Percentiles rank a stretch among this genome's conserved stretches.
Conservation (phyloP, 2,113 vertebrate genomes). For the Hucho hucho region DNA sequence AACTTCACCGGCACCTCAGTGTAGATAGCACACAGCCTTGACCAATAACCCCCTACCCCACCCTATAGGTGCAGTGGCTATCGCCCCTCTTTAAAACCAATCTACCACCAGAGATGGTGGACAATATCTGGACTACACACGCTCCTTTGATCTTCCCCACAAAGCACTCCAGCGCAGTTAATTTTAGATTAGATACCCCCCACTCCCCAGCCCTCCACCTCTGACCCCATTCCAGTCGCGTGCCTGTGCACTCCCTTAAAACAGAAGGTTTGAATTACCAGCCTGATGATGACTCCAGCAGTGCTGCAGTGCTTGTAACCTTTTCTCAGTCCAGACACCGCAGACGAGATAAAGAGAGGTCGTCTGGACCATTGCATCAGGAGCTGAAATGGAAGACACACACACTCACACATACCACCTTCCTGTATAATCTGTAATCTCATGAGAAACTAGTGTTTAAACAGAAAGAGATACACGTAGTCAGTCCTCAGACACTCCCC, state of each 20-base stretch:
- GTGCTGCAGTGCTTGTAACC: background rate
- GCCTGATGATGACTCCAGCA: slow-evolving; percentile 2
- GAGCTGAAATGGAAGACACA: slow-evolving; percentile 22
- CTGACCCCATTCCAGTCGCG: slow-evolving; percentile 30
- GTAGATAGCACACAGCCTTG: slow-evolving; percentile 24
- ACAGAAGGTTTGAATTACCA: slow-evolving; percentile 45
- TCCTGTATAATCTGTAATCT: slow-evolving; percentile 33
- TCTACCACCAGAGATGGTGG: slow-evolving; percentile 27
- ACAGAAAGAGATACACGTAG: slow-evolving; percentile 14
- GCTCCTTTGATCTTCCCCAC: slow-evolving; percentile 56
- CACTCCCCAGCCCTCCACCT: background rate
- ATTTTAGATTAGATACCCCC: slow-evolving; percentile 58
- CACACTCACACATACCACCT: background rate
- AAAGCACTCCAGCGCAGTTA: slow-evolving; percentile 47
- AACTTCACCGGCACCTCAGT: slow-evolving; percentile 26
- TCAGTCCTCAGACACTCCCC: background rate
- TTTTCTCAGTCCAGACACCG: background rate
- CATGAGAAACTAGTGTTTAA: slow-evolving; percentile 17
- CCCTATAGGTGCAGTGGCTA: slow-evolving; percentile 19
- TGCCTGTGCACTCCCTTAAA: slow-evolving; percentile 35
- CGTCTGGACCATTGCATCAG: slow-evolving; percentile 43
- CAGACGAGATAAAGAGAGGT: slow-evolving; percentile 33
- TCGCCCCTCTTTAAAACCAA: slow-evolving; percentile 42
- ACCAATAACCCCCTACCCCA: no score
- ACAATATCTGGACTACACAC: slow-evolving; percentile 30